Evolutionary conservation across 1,140 invertebrate species (phyloP), one percentile per base, ranked within the genome.

Genomic region (Thalassaphorura encarpata): DNA sequence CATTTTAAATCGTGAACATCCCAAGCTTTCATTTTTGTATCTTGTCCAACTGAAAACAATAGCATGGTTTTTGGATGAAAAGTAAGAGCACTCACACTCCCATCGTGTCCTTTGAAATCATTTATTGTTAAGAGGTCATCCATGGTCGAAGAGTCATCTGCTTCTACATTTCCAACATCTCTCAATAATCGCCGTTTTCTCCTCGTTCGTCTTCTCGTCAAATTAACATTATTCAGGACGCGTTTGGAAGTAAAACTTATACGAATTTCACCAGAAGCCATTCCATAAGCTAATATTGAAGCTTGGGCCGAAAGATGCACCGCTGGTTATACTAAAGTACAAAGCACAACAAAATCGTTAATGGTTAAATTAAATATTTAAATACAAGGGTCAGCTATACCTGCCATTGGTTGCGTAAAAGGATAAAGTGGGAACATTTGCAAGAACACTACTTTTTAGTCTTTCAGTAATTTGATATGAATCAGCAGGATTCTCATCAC

Each of bases 21-120:
- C 84, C 84, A 86, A 13, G 80, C 79, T 66, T 83, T 73, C 78
- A 88, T 80, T 33, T 83, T 83, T 52, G 75, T 78, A 69, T 90
- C 87, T 68, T 84, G 81, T 27, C 86, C 88, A 36, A 56, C 60
- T 21, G 63, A 62, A 31, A 60, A 65, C 8, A 65, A 13, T n/a
- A 60, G 45, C 46, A 59, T 62, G 6, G 60, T 50, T 56, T 43
- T 54, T 13, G 63, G 63, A 54, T 65, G 63, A 54, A 65, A 65
- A 16, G 16, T 33, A 15, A 65, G 8, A 24, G 31, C 63, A 53
- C 58, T 60, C 16, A 65, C 58, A 45, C 15, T 21, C 23, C 60
- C 60, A 26, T 54, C 46, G 36, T 65, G 63, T n/a, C 60, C 63
- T 52, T 28, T 52, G 11, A 62, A 3, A 8, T 13, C 28, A 33